Evolutionary conservation across 2,113 vertebrate genomes (phyloP), one percentile per base, ranked within the genome.

Genomic region (Blennius ocellaris): DNA sequence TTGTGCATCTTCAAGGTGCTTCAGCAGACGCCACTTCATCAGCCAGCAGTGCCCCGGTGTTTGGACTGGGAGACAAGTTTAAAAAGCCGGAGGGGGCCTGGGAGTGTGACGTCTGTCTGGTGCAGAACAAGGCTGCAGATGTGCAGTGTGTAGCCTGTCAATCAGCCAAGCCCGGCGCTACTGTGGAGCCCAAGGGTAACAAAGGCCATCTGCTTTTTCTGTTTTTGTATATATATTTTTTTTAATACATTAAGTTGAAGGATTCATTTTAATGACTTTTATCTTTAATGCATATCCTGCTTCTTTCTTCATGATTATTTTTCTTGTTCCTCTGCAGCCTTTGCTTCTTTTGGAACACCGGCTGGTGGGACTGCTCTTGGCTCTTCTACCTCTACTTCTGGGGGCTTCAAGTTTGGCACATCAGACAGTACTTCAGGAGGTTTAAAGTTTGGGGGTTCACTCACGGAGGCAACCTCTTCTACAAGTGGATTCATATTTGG

Each of bases 61-160:
- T 95, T 85, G 95, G 95, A 15, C 95, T 98, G 65, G 96, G 93
- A 85, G 97, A 98, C 69, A 94, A 95, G 78, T 97, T 98, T 78
- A 98, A 96, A 89, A 96, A 95, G 86, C 96, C 97, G 0, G 92
- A 95, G 81, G 97, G 95, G 16, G 92, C 93, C 85, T 99, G 98
- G 97, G 95, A 98, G 6, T 99, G 97, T 90, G 89, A 93, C 0
- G 88, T 93, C 65, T 99, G 97, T 94, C 91, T 92, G 85, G 61
- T 97, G 71, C 90, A 81, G 80, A 99, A 99, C 89, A 96, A 96
- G 80, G 94, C 95, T 59, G 94, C 94, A 66, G 94, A 96, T 79
- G 85, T 82, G 76, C 92, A 95, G 84, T 98, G 97, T 94, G 92
- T 96, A 71, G 92, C 95, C 87, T 99, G 97, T 91, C 93, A 95